phyloP scores from a whole-genome alignment of 92 coral and sea anemone genomes.

The Scolanthus callimorphus region DNA sequence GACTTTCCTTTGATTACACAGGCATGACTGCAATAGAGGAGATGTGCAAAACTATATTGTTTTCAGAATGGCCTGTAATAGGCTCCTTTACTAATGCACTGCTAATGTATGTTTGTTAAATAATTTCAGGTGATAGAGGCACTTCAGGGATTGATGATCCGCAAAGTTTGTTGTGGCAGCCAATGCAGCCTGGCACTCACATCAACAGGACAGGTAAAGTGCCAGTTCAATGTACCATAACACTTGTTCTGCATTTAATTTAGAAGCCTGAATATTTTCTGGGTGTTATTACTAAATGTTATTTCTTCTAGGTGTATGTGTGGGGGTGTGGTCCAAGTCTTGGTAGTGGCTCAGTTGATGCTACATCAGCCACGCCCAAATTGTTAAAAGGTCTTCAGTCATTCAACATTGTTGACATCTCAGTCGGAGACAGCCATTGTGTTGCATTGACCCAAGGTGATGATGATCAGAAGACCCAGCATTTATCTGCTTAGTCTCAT shows the following conservation, averaged over 20 bases:
- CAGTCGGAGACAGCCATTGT: constrained; percentile 88
- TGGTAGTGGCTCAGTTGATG: constrained; percentile 83
- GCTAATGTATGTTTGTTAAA: too few species aligned
- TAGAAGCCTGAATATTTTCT: too few species aligned
- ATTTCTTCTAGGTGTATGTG: constrained; percentile 51
- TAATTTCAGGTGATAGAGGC: constrained; percentile 72
- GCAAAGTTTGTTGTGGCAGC: constrained; percentile 84
- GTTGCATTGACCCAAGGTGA: constrained; percentile 74
- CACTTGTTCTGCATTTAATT: too few species aligned
- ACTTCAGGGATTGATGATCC: constrained; percentile 64
- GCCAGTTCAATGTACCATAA: too few species aligned
- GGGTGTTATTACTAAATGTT: too few species aligned
- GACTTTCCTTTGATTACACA: too few species aligned
- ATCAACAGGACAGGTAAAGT: constrained; percentile 57
- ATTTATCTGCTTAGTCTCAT: too few species aligned
- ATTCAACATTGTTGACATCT: constrained; percentile 54
- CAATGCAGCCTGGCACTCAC: constrained; percentile 74
- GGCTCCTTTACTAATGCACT: too few species aligned
- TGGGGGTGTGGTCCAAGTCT: constrained; percentile 94
- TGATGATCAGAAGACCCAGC: too few species aligned
- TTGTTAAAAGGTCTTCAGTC: constrained; percentile 62
- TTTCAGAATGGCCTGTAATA: too few species aligned
- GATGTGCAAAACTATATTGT: too few species aligned
- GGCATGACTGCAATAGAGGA: too few species aligned
- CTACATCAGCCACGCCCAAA: constrained; percentile 73